Conservation (phyloP, 2,797 vertebrate species). For the Diceros bicornis region DNA sequence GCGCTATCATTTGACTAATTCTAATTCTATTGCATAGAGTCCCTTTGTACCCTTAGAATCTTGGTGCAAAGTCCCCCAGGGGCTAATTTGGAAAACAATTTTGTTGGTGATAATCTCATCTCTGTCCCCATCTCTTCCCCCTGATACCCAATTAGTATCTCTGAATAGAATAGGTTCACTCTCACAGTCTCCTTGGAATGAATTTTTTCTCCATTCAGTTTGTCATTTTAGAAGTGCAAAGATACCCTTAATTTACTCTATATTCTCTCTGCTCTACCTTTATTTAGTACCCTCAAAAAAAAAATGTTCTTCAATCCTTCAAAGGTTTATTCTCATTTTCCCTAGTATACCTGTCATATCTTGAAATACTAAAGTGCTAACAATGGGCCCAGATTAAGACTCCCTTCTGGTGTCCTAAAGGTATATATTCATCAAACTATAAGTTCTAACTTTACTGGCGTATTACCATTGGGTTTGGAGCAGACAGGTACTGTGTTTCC, state of each 20-base stretch:
- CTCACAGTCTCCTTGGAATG: background rate
- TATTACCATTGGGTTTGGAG: background rate
- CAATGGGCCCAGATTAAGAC: background rate
- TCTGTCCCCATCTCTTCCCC: background rate
- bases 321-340: background rate
- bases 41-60: background rate
- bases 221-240: background rate
- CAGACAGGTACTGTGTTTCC: background rate
- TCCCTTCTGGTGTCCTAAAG: background rate
- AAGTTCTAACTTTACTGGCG: background rate
- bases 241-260: background rate
- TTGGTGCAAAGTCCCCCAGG: background rate
- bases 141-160: background rate
- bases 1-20: background rate
- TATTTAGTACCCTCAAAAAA: background rate
- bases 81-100: background rate
- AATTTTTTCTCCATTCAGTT: background rate
- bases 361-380: background rate
- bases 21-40: background rate
- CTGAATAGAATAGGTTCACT: background rate
- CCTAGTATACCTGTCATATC: background rate
- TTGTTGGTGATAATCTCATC: constrained; percentile 3
- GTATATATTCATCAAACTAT: background rate
- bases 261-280: background rate
- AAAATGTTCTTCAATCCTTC: background rate